phyloP scores from a whole-genome alignment of 2,797 vertebrate genomes.

The Phrynocephalus forsythii region DNA sequence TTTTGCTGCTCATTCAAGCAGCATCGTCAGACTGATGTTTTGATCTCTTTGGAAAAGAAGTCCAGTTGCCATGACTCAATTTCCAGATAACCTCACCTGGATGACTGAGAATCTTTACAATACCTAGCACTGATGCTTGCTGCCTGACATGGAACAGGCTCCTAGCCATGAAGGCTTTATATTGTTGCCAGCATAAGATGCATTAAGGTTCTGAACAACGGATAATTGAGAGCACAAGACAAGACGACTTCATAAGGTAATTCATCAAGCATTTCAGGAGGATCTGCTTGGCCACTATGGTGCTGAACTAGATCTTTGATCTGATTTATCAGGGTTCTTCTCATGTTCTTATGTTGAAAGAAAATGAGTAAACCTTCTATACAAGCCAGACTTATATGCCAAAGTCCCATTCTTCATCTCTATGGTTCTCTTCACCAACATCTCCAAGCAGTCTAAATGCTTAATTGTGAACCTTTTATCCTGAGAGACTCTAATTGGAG shows the following conservation, averaged over 20 bases:
- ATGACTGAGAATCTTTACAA: too few relatives aligned
- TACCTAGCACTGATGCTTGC: too few relatives aligned
- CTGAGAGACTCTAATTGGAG: slow-evolving; percentile 27
- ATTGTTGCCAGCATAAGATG: neutral
- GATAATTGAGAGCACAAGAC: neutral
- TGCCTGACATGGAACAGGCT: too few relatives aligned
- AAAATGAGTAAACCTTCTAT: neutral
- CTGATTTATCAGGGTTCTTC: neutral
- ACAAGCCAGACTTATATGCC: neutral
- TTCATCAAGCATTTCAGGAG: neutral
- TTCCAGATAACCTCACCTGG: too few relatives aligned
- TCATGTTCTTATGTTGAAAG: neutral
- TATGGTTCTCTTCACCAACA: neutral
- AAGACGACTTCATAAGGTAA: neutral
- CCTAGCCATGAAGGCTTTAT: neutral
- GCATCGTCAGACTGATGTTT: too few relatives aligned
- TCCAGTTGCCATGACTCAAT: too few relatives aligned
- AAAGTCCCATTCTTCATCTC: slow-evolving; percentile 4
- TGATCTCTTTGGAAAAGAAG: too few relatives aligned
- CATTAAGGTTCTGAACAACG: neutral
- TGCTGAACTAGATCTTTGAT: neutral
- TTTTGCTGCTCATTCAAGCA: too few relatives aligned
- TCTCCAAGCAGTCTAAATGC: slow-evolving; percentile 16
- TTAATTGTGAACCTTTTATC: slow-evolving; percentile 32
- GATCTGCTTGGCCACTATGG: neutral